Conservation (phyloP, 2,888 invertebrate species). For the Folsomia candida region DNA sequence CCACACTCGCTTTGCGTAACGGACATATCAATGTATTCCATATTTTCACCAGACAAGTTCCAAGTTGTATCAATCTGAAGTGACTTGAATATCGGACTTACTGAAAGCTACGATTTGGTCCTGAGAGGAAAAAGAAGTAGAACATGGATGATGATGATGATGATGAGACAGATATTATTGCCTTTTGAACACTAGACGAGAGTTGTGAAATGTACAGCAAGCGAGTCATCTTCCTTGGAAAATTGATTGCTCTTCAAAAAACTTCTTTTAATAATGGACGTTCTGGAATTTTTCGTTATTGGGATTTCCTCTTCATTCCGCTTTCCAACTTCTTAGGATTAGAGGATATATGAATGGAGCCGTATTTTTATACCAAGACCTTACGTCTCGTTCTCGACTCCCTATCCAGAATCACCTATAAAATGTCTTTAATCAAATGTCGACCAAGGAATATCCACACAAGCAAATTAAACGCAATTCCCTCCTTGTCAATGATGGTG, state of each 20-base stretch:
- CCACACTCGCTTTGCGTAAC: too few relatives aligned
- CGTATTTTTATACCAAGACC: too few relatives aligned
- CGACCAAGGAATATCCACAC: background rate
- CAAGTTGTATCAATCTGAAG: too few relatives aligned
- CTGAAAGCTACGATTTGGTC: too few relatives aligned
- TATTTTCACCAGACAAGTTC: too few relatives aligned
- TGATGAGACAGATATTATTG: conserved; percentile 16
- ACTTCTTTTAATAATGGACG: conserved; percentile 27
- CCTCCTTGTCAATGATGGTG: background rate
- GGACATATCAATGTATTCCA: too few relatives aligned
- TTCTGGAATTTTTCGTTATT: conserved; percentile 21
- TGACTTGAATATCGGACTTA: too few relatives aligned
- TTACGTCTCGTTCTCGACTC: background rate
- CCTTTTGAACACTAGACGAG: conserved; percentile 1
- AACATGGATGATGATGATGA: too few relatives aligned
- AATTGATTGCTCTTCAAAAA: conserved; percentile 16
- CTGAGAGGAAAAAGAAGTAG: too few relatives aligned
- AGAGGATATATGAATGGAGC: background rate
- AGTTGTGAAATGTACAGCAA: background rate
- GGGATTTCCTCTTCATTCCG: background rate
- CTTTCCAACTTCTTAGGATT: background rate
- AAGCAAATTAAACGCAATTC: too few relatives aligned
- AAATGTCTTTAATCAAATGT: conserved; percentile 7
- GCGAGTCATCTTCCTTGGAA: background rate
- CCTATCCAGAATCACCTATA: background rate